Evolutionary conservation across 1,140 invertebrate species (phyloP).

Genomic region (Notospermus geniculatus): DNA sequence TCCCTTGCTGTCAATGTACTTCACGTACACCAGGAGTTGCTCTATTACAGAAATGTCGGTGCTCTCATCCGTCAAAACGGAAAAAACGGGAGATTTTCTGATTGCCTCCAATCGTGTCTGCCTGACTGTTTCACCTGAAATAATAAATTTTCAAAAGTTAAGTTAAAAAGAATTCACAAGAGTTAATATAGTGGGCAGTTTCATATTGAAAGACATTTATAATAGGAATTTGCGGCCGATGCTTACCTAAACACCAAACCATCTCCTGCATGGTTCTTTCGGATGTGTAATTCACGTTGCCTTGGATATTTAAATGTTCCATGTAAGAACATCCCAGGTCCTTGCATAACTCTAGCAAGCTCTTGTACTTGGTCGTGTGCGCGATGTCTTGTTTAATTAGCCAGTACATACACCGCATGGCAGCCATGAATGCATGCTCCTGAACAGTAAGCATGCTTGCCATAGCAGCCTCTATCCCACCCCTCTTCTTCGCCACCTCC

Average conservation of each 20-base stretch:
- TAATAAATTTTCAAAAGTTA: not conserved
- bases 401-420: constrained; percentile 9
- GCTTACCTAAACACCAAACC: constrained; percentile 4
- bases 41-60: not conserved
- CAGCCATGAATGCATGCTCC: constrained; percentile 5
- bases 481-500: not conserved
- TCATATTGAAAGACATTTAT: too few relatives aligned
- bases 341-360: not conserved
- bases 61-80: not conserved
- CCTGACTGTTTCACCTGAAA: constrained; percentile 2
- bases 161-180: not conserved
- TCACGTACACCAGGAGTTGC: constrained; percentile 4
- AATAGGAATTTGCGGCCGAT: too few relatives aligned
- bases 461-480: constrained; percentile 1
- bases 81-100: constrained; percentile 2
- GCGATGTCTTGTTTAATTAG: not conserved
- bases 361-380: constrained; percentile 3
- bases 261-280: constrained; percentile 8
- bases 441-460: not conserved
- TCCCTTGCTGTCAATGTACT: constrained; percentile 2
- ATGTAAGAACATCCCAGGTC: constrained; percentile 1
- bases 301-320: not conserved
- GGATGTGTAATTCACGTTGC: not conserved
- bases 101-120: not conserved
- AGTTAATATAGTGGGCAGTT: too few relatives aligned